Evolutionary conservation across 2,797 vertebrate species (phyloP), one percentile per base, ranked within the genome.

Genomic region (Anguilla anguilla): DNA sequence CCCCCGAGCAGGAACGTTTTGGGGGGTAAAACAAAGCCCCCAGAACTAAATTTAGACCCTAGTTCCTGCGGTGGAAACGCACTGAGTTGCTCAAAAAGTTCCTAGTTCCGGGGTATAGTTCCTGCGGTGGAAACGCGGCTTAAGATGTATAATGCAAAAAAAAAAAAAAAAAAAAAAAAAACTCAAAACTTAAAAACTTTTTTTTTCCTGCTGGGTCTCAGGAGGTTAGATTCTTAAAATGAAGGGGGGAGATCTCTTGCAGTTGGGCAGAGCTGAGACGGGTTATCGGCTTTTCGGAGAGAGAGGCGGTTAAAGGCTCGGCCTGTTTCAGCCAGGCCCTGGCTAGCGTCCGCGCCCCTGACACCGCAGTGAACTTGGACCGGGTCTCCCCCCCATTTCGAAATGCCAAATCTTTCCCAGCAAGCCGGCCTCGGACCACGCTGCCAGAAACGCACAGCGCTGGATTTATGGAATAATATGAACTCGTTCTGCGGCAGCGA

Each of bases 191-290:
- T 31, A 35, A 35, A 35, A 35, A 35, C 35, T 35, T 35, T 35
- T 89, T 87, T 83, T 92, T 19, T n/a, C n/a, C 57, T 22, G 19
- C 19, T 22, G 57, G 13, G 57, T 15, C 57, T 61, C 57, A 17
- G 57, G 19, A 61, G 2, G 19, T 22, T 61, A 61, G 15, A 89
- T 89, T 82, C 89, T 90, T 86, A 67, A 74, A 89, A 84, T 22
- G 77, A 74, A 77, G 43, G 72, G 86, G 90, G 86, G 90, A 83
- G 89, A 67, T 90, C 89, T 85, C 88, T 72, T 85, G 86, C 91
- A 94, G 93, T 35, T 92, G 93, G 93, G 87, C 89, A 88, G 88
- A 87, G 28, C 85, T 83, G 87, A 69, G 86, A 90, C 91, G 88
- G 84, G 88, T 89, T 90, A 87, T 89, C 51, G 86, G 89, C 72